These are phyloP conservation scores for Onychostruthus taczanowskii DNA, from an alignment of 2,113 vertebrate species.

Conservation along the genomic window DNA sequence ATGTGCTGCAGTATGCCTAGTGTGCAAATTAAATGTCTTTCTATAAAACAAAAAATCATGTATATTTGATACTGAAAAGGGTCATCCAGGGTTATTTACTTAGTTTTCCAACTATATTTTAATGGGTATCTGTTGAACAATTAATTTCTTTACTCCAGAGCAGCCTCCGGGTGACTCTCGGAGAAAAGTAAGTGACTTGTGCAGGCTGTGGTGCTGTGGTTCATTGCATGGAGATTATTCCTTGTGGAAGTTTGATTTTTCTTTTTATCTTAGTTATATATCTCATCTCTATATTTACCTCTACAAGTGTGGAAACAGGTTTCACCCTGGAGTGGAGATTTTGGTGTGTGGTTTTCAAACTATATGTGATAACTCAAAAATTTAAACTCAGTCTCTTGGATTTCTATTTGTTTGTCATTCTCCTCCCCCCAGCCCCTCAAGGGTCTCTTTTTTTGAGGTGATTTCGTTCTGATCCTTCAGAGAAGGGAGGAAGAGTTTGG, in stretches of 20 bases:
- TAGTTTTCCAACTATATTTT: slow-evolving; percentile 45
- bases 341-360: slow-evolving; percentile 52
- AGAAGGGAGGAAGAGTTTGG: background rate
- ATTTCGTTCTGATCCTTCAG: background rate
- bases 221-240: slow-evolving; percentile 81
- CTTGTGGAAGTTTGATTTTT: slow-evolving; percentile 60
- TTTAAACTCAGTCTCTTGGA: background rate
- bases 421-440: background rate
- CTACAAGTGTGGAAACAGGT: slow-evolving; percentile 64
- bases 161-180: slow-evolving; percentile 95
- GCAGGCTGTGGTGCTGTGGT: slow-evolving; percentile 73
- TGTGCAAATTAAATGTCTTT: background rate
- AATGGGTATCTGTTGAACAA: slow-evolving; percentile 67
- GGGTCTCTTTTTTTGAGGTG: background rate
- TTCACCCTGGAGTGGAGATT: slow-evolving; percentile 75
- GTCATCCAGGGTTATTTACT: background rate
- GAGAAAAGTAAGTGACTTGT: slow-evolving; percentile 96
- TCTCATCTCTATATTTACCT: slow-evolving; percentile 47
- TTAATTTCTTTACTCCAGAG: slow-evolving; percentile 92
- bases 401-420: background rate
- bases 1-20: background rate
- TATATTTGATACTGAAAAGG: background rate
- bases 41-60: background rate
- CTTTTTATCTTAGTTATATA: slow-evolving; percentile 49
- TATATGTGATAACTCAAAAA: background rate